Base-by-base conservation (phyloP, 2,888 invertebrate genomes). In the Aporophyla nigra region DNA sequence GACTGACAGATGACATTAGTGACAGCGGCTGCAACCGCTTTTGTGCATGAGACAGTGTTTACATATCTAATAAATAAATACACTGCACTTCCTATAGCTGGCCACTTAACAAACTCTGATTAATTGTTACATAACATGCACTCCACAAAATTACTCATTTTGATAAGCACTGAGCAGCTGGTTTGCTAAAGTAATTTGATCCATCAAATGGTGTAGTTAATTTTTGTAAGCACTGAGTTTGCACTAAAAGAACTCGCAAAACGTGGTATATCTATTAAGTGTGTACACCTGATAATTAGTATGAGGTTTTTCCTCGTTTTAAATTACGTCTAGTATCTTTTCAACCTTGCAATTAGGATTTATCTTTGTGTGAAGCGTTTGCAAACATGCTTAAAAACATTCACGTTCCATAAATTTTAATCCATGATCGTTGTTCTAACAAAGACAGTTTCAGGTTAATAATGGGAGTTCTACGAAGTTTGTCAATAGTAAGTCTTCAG, bases 341-440 rank as follows among this genome's bases (percentile, higher is more conserved):
- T 66, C 27, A 58, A 61, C 69, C 71, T 76, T 81, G 77, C 24
- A 69, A 76, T 82, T 77, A 82, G 77, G 65, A 82, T 69, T 53
- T 46, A 59, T 67, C 19, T 67, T 51, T 33, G 21, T 7, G 43
- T 63, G 5, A 66, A 33, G 27, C n/a, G 24, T 62, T 73, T 14
- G 62, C 7, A 73, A 67, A 79, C 43, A 68, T 24, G 5, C 49
- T 63, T 27, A 56, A n/a, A 14, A 16, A 33, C 62, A 56, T 7
- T 43, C 10, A 58, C 14, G 19, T 24, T 27, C 27, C n/a, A 27
- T 59, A 27, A 16, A 27, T 27, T 51, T 24, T 40, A 46, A 54
- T 49, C 40, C 27, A 27, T 51, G 46, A 61, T 67, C 33, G 33
- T 67, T 56, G 2, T 63, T 19, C 51, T 33, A 51, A 24, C 56